phyloP scores from a whole-genome alignment of 64 coral and sea anemone genomes.

The Stichodactyla mertensii region DNA sequence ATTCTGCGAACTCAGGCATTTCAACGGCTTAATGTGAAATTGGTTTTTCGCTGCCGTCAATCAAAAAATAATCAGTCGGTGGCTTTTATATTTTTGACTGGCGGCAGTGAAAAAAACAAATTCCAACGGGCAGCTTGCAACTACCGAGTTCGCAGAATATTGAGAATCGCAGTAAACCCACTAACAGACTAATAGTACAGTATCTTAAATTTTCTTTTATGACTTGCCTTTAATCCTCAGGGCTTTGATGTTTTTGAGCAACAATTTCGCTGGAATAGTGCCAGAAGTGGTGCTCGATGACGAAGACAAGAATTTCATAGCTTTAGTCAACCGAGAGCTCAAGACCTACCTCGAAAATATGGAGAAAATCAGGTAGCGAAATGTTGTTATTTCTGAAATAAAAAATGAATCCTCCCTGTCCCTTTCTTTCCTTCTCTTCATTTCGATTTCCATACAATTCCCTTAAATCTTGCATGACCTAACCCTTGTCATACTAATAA shows the following conservation, averaged over 20 bases:
- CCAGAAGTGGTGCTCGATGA: constrained; percentile 53
- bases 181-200: neutral
- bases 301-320: constrained; percentile 87
- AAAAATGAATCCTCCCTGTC: neutral
- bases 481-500: too few relatives aligned
- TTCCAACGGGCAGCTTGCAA: too few relatives aligned
- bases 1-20: too few relatives aligned
- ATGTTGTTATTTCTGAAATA: neutral
- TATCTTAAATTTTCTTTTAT: neutral
- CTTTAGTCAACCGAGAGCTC: constrained; percentile 80
- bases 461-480: too few relatives aligned
- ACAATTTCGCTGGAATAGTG: constrained; percentile 59
- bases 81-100: too few relatives aligned
- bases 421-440: too few relatives aligned
- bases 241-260: constrained; percentile 85
- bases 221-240: constrained; percentile 22
- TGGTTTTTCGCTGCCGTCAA: too few relatives aligned
- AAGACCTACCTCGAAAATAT: constrained; percentile 75
- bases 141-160: too few relatives aligned
- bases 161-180: too few relatives aligned
- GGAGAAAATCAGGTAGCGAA: constrained; percentile 79
- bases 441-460: neutral
- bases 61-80: too few relatives aligned
- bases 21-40: too few relatives aligned
- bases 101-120: too few relatives aligned